Conservation (phyloP, 2,888 invertebrate genomes). For the Strigamia transsilvanica region DNA sequence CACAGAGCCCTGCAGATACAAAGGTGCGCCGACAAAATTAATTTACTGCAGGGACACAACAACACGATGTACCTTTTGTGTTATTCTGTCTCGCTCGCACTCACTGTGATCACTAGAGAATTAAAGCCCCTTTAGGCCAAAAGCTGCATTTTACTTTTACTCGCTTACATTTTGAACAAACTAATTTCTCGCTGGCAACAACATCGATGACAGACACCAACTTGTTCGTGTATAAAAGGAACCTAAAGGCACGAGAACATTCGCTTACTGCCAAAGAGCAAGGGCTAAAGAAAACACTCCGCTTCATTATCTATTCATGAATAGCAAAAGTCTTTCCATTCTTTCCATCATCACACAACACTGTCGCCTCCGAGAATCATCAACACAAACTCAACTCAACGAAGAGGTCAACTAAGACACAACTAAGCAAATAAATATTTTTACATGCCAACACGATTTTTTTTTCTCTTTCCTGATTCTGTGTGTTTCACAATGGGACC, state of each 20-base stretch:
- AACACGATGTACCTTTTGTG: constrained; percentile 19
- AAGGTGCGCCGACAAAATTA: constrained; percentile 42
- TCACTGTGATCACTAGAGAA: constrained; percentile 9
- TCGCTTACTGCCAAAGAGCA: constrained; percentile 27
- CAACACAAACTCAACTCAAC: not conserved
- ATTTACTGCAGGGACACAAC: constrained; percentile 37
- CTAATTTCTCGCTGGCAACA: constrained; percentile 27
- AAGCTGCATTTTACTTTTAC: constrained; percentile 28
- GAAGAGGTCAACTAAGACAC: constrained; percentile 10
- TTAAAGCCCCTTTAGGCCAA: constrained; percentile 31
- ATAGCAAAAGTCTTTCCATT: constrained; percentile 36
- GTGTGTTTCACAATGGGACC: not conserved
- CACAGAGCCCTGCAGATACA: constrained; percentile 12
- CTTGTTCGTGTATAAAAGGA: constrained; percentile 20
- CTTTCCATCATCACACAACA: constrained; percentile 42
- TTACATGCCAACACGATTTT: not conserved
- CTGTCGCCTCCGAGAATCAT: not conserved
- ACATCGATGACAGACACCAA: constrained; percentile 19
- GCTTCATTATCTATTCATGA: constrained; percentile 44
- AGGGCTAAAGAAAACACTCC: constrained; percentile 40
- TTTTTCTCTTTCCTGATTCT: not conserved
- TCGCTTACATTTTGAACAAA: constrained; percentile 23
- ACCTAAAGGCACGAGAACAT: constrained; percentile 12
- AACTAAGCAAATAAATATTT: constrained; percentile 24
- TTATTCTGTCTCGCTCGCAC: not conserved